phyloP scores from a whole-genome alignment of 2,888 invertebrate species.

The Antheraea yamamai region DNA sequence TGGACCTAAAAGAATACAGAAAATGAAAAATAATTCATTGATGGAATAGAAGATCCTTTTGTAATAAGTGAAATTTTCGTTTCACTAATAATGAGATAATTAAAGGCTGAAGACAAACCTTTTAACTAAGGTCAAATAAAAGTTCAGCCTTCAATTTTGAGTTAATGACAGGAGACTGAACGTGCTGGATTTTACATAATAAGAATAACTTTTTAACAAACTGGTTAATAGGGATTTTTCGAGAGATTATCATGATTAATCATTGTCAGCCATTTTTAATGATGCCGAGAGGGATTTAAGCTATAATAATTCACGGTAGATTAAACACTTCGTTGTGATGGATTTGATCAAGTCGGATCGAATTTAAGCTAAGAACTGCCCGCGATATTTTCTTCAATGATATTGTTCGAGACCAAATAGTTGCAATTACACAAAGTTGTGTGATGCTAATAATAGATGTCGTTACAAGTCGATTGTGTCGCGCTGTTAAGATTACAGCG shows the following conservation, averaged over 20 bases:
- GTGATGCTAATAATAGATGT: no score
- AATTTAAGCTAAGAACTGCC: no score
- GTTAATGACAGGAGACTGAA: background rate
- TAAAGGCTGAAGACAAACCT: background rate
- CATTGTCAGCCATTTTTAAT: background rate
- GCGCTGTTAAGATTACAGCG: no score
- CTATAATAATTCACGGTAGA: no score
- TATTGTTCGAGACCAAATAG: no score
- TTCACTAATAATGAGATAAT: background rate
- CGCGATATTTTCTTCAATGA: no score
- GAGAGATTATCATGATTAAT: background rate
- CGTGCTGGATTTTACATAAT: background rate
- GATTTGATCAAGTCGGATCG: no score
- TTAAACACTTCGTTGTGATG: no score
- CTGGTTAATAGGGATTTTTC: background rate
- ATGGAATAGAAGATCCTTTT: background rate
- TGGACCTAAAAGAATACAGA: no score
- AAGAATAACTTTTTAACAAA: background rate
- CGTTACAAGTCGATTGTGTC: no score
- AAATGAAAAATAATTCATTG: no score
- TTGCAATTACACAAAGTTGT: no score
- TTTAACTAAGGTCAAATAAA: background rate
- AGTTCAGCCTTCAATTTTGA: background rate
- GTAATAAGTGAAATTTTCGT: background rate
- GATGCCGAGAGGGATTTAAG: background rate